These are phyloP conservation scores for Aphelocoma coerulescens DNA, from an alignment of 2,113 vertebrate species.

Conservation along the genomic window DNA sequence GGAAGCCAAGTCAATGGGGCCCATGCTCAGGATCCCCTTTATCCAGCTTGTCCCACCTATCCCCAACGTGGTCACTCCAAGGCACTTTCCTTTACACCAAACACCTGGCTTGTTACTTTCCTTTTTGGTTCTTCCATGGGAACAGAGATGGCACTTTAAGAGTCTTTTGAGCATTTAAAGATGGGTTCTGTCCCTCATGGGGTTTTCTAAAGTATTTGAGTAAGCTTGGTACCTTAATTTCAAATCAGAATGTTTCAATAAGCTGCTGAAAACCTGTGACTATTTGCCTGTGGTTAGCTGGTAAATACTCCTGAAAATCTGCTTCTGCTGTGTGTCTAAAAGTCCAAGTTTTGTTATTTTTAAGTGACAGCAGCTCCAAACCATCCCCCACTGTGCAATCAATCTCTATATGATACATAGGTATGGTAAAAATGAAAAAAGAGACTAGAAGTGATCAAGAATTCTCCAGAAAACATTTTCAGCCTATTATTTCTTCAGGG, in stretches of 20 bases:
- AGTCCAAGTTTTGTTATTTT: neutral
- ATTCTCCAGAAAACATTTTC: neutral
- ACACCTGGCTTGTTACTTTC: neutral
- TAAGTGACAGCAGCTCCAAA: neutral
- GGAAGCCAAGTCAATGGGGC: neutral
- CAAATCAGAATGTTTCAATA: neutral
- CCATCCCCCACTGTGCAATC: rapidly evolving
- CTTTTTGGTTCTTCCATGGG: neutral
- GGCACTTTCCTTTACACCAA: neutral
- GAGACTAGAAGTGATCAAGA: neutral
- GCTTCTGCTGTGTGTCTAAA: neutral
- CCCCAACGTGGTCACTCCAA: neutral
- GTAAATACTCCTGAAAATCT: neutral
- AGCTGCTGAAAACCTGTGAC: neutral
- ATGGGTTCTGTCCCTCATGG: neutral
- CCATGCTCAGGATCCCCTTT: neutral
- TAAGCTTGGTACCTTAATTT: neutral
- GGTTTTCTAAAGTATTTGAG: neutral
- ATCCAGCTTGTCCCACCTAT: neutral
- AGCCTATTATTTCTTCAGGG: neutral
- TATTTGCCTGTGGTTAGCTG: neutral
- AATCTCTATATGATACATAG: neutral
- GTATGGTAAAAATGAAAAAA: neutral
- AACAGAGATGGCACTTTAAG: neutral
- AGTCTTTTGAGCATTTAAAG: neutral